These are phyloP conservation scores for Ophonus ardosiacus DNA, from an alignment of 2,888 invertebrate genomes.

Conservation along the genomic window DNA sequence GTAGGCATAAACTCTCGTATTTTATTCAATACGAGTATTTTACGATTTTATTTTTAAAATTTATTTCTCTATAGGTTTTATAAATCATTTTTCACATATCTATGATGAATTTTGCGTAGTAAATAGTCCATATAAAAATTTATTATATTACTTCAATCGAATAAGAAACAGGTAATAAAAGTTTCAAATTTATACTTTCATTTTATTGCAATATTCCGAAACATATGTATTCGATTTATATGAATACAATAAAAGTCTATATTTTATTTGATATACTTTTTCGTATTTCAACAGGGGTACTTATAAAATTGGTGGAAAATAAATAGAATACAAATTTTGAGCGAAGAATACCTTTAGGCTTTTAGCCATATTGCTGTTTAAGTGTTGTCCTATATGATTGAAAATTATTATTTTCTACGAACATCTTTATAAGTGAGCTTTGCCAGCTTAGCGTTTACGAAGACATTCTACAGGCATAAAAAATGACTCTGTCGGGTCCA, in stretches of 20 bases:
- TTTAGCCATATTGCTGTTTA: too few species aligned
- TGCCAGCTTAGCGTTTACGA: too few species aligned
- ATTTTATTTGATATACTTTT: not conserved
- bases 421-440: too few species aligned
- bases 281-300: not conserved
- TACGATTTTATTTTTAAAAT: conserved; percentile 31
- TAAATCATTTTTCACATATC: conserved; percentile 39
- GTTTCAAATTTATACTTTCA: not conserved
- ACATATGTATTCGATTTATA: not conserved
- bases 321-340: too few species aligned
- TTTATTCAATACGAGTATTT: conserved; percentile 19
- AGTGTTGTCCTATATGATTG: too few species aligned
- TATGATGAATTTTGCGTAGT: conserved; percentile 7
- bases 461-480: too few species aligned
- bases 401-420: too few species aligned
- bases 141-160: conserved; percentile 13
- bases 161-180: conserved; percentile 26
- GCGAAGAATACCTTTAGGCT: too few species aligned
- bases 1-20: conserved; percentile 11
- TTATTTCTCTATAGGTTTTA: conserved; percentile 12
- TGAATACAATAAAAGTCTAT: not conserved
- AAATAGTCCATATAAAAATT: conserved; percentile 10
- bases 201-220: not conserved
- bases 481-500: too few species aligned
- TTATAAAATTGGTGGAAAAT: not conserved